Evolutionary conservation across 2,797 vertebrate species (phyloP).

Genomic region (Pantherophis alleghaniensis): DNA sequence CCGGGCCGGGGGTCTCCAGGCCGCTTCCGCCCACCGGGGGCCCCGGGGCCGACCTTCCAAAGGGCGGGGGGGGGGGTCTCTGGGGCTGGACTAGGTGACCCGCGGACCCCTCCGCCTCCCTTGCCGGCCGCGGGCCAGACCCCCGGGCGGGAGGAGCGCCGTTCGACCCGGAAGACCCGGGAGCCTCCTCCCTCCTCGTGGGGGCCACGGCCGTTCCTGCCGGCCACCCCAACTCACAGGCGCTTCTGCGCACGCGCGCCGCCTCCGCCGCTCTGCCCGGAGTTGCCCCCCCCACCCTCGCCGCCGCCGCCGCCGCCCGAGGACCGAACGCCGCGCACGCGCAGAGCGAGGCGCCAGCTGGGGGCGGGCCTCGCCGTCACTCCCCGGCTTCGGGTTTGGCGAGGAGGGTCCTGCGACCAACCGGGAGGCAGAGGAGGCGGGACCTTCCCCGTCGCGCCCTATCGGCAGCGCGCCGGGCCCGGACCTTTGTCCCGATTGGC

Average conservation of each 20-base stretch:
- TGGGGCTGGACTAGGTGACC: background rate
- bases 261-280: background rate
- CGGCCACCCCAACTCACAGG: background rate
- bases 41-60: background rate
- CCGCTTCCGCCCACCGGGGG: too few species aligned
- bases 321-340: background rate
- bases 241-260: background rate
- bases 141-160: too few species aligned
- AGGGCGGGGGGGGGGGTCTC: background rate
- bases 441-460: background rate
- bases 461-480: background rate
- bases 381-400: background rate
- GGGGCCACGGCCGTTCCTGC: background rate
- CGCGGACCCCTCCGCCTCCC: background rate
- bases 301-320: background rate
- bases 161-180: background rate
- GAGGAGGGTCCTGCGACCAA: background rate
- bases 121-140: too few species aligned
- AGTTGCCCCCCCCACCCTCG: background rate
- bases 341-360: background rate
- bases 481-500: background rate
- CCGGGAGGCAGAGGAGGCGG: background rate
- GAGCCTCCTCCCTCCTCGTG: background rate
- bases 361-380: background rate
- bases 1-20: background rate